Evolutionary conservation across 2,888 invertebrate genomes (phyloP).

Genomic region (Calameuta pallipes): DNA sequence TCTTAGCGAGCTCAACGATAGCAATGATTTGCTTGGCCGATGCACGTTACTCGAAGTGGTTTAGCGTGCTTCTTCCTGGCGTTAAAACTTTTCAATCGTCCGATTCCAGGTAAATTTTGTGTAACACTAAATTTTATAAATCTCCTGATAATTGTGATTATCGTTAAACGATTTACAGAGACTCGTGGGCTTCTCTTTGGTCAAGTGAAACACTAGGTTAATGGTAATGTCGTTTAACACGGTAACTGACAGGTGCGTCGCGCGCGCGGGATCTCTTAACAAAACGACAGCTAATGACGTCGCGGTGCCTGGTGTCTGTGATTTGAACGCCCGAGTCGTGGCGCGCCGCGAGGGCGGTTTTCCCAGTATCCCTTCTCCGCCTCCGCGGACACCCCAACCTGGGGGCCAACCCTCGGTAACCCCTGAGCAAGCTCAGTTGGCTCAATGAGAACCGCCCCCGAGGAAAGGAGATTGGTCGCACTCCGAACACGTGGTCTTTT

Average conservation of each 20-base stretch:
- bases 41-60: background rate
- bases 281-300: slow-evolving; percentile 24
- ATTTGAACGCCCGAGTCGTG: slow-evolving; percentile 62
- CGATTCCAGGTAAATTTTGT: background rate
- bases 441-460: slow-evolving; percentile 58
- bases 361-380: slow-evolving; percentile 24
- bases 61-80: background rate
- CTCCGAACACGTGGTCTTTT: slow-evolving; percentile 36
- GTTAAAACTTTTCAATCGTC: background rate
- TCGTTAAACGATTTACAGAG: background rate
- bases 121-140: background rate
- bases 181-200: background rate
- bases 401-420: slow-evolving; percentile 25
- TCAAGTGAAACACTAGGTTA: background rate
- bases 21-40: background rate
- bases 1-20: background rate
- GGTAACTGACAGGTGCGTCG: background rate
- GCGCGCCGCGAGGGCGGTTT: slow-evolving; percentile 22
- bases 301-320: slow-evolving; percentile 50
- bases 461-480: slow-evolving; percentile 48
- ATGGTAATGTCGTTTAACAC: background rate
- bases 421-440: slow-evolving; percentile 20
- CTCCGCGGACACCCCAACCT: slow-evolving; percentile 30
- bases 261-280: background rate
- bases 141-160: background rate